phyloP scores from a whole-genome alignment of 2,888 invertebrate genomes.

The Melanostoma mellinum region DNA sequence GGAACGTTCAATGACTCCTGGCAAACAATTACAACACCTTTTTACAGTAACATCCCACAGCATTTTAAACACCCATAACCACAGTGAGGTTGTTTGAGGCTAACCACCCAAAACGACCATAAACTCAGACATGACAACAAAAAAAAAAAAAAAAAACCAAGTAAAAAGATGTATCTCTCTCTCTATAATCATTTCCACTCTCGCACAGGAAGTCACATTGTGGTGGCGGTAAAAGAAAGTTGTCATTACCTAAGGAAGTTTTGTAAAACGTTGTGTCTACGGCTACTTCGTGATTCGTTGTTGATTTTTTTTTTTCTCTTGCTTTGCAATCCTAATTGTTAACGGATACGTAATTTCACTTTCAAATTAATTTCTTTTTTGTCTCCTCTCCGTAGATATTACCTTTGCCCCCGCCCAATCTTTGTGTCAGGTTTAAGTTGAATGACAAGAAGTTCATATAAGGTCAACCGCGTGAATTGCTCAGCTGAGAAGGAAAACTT shows the following conservation, averaged over 20 bases:
- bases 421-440: slow-evolving; percentile 24
- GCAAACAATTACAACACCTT: slow-evolving; percentile 16
- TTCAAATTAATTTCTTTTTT: slow-evolving; percentile 64
- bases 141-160: slow-evolving; percentile 7
- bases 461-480: slow-evolving; percentile 44
- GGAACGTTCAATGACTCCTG: slow-evolving; percentile 18
- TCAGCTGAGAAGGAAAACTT: slow-evolving; percentile 39
- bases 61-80: slow-evolving; percentile 4
- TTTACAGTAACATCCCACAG: neutral
- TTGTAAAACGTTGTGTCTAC: slow-evolving; percentile 28
- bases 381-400: neutral
- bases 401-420: slow-evolving; percentile 4
- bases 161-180: slow-evolving; percentile 27
- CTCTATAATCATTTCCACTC: slow-evolving; percentile 51
- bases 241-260: slow-evolving; percentile 22
- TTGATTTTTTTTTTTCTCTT: slow-evolving; percentile 35
- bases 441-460: slow-evolving; percentile 66
- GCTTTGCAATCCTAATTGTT: slow-evolving; percentile 64
- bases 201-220: slow-evolving; percentile 63
- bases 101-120: slow-evolving; percentile 52
- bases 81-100: slow-evolving; percentile 45
- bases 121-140: slow-evolving; percentile 35
- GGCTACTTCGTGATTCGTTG: slow-evolving; percentile 41
- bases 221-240: slow-evolving; percentile 30
- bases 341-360: slow-evolving; percentile 71